Evolutionary conservation across 2,888 invertebrate genomes (phyloP), one percentile per base, ranked within the genome.

Genomic region (Leuctra nigra): DNA sequence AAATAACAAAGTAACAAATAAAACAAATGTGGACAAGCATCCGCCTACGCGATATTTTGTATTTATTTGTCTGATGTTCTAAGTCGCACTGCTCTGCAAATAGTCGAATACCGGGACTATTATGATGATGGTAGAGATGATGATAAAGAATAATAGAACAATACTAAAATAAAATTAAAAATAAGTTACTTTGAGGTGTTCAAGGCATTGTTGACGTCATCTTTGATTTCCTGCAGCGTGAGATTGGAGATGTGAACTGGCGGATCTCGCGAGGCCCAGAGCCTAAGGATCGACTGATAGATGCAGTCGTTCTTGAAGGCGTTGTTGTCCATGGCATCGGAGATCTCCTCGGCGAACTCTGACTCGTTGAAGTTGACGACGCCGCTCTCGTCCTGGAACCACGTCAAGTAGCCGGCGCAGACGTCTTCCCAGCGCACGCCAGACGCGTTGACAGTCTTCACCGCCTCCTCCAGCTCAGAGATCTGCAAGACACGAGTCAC

Each of bases 371-470:
- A 50, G n/a, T 50, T 50, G 36, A 22, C 23, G 11, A 35, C 16
- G 36, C 50, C 39, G 18, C 22, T 25, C 18, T 56, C 48, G 22
- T 50, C 56, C 29, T 50, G 36, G 50, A 56, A 56, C 56, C 56
- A 56, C 13, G 56, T 48, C n/a, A 56, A 24, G 25, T 56, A 56
- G 16, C 56, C 50, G 2, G 70, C 70, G 47, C 72, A 72, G 4
- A 72, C 66, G 57, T 72, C 70, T 20, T 65, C 61, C 72, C 72
- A 72, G 6, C 68, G 66, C 22, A 65, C 62, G 56, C 69, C 69
- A 18, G 67, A 63, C 18, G 67, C 66, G 16, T 62, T 61, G 46
- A 69, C 68, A 14, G 55, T 62, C 54, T 66, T 66, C 39, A 71
- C 64, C 14, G 61, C 60, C 14, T 59, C 62, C 29, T 70, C 69